These are phyloP conservation scores for Platycercus adscitus DNA, from an alignment of 2,113 vertebrate genomes.

Conservation along the genomic window DNA sequence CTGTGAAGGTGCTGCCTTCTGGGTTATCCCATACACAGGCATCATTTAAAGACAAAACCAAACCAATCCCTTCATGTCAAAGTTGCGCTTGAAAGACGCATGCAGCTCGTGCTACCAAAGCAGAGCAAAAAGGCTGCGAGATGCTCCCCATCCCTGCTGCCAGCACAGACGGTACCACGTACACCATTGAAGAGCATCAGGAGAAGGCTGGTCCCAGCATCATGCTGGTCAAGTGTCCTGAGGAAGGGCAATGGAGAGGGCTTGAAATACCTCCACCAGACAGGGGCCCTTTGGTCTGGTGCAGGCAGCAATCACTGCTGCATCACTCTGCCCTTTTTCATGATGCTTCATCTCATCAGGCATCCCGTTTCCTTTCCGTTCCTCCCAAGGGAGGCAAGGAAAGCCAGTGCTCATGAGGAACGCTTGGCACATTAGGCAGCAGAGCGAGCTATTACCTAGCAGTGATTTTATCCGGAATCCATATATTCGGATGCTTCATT, in stretches of 20 bases:
- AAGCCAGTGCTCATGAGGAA: not conserved
- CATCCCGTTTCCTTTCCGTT: accelerated
- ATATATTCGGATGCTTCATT: accelerated
- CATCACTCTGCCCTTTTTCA: not conserved
- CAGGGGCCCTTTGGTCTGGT: not conserved
- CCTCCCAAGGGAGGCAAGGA: not conserved
- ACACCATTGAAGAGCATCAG: not conserved
- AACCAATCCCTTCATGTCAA: not conserved
- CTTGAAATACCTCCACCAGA: not conserved
- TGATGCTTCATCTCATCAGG: not conserved
- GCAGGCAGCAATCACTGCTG: not conserved
- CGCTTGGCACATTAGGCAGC: not conserved
- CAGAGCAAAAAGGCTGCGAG: not conserved
- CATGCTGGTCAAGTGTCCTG: accelerated
- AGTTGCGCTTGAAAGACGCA: not conserved
- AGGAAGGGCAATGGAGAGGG: not conserved
- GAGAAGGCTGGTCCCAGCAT: not conserved
- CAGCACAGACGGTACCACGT: not conserved
- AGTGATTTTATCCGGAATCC: not conserved
- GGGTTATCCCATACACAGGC: not conserved
- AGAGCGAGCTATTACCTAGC: not conserved
- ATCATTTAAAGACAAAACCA: not conserved
- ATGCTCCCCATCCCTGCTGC: accelerated
- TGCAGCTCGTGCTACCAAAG: not conserved
- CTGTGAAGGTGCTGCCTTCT: not conserved